Evolutionary conservation across 2,888 invertebrate genomes (phyloP).

Genomic region (Acleris laterana): DNA sequence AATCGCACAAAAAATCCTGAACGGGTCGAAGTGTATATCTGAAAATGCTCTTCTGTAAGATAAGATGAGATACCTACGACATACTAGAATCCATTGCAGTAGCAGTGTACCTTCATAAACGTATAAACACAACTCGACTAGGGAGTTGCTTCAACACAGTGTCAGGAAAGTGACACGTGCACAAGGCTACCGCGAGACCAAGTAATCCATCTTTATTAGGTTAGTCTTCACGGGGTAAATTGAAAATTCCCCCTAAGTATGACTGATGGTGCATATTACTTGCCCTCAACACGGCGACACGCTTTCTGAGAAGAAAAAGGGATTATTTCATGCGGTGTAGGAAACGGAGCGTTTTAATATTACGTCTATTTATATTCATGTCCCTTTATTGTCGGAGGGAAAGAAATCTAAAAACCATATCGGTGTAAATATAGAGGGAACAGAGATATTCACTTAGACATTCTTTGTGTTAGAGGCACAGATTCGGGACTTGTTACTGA

Average conservation of each 20-base stretch:
- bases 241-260: constrained; percentile 83
- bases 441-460: constrained; percentile 74
- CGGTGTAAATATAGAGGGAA: constrained; percentile 64
- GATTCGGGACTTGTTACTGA: constrained; percentile 13
- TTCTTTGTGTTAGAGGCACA: constrained; percentile 54
- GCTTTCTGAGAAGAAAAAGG: constrained; percentile 73
- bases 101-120: not conserved
- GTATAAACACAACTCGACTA: not conserved
- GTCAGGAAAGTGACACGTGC: constrained; percentile 58
- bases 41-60: too few relatives aligned
- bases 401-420: constrained; percentile 68
- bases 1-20: too few relatives aligned
- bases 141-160: constrained; percentile 29
- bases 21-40: too few relatives aligned
- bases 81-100: not conserved
- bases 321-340: constrained; percentile 72
- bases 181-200: constrained; percentile 52
- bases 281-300: constrained; percentile 72
- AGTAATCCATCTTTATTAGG: constrained; percentile 79
- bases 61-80: too few relatives aligned
- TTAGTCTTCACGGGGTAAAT: constrained; percentile 73
- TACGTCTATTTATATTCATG: constrained; percentile 80
- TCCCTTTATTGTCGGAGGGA: constrained; percentile 62
- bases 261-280: constrained; percentile 81
- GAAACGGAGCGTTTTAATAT: constrained; percentile 77